phyloP scores from a whole-genome alignment of 2,113 vertebrate species.

The Speoplatyrhinus poulsoni region DNA sequence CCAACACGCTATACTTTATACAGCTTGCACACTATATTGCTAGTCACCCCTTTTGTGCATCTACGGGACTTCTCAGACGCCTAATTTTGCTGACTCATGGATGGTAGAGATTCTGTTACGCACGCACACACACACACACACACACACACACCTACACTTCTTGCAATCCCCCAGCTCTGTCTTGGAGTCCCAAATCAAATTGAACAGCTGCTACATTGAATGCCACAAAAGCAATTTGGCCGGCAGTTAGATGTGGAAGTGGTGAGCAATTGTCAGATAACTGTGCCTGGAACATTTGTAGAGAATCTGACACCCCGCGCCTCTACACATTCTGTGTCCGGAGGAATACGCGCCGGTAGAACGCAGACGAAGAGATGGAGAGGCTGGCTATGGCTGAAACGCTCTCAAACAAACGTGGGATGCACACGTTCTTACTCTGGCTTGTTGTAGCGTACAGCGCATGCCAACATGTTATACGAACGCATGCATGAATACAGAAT shows the following conservation, averaged over 20 bases:
- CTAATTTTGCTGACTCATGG: constrained; percentile 43
- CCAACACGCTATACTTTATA: neutral
- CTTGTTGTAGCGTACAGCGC: neutral
- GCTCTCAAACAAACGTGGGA: neutral
- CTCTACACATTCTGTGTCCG: constrained; percentile 1
- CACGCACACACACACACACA: neutral
- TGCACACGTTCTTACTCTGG: neutral
- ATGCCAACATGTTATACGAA: neutral
- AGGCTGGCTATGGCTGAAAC: constrained; percentile 14
- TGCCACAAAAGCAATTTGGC: constrained; percentile 37
- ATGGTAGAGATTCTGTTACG: constrained; percentile 14
- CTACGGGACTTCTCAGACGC: constrained; percentile 32
- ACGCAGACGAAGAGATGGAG: constrained; percentile 14
- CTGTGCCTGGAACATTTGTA: constrained; percentile 33
- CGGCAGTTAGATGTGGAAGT: constrained; percentile 46
- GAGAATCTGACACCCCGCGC: constrained; percentile 43
- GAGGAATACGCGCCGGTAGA: constrained; percentile 21
- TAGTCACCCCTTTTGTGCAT: constrained; percentile 27
- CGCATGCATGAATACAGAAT: neutral
- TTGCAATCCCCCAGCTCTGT: constrained; percentile 29
- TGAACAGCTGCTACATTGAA: constrained; percentile 27
- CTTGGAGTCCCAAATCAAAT: constrained; percentile 43
- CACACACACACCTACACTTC: neutral
- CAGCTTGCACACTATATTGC: too few relatives aligned
- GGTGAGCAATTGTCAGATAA: constrained; percentile 48